phyloP scores from a whole-genome alignment of 2,888 invertebrate species.

The Tenthredo amoena region DNA sequence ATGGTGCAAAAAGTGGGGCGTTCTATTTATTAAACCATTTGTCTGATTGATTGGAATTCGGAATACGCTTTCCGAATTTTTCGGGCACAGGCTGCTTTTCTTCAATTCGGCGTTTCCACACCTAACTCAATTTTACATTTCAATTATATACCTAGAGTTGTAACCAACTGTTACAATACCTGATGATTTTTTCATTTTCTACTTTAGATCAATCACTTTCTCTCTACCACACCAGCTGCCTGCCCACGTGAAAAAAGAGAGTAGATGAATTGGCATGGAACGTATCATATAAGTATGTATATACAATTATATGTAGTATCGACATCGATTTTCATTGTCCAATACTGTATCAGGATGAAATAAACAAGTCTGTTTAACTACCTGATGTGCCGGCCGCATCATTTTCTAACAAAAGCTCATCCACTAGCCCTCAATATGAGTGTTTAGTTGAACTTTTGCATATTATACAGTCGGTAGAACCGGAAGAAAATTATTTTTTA shows the following conservation, averaged over 20 bases:
- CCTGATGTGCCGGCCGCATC: background rate
- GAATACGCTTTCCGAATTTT: too few relatives aligned
- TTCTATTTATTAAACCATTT: too few relatives aligned
- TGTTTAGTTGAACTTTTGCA: slow-evolving; percentile 9
- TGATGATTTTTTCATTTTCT: background rate
- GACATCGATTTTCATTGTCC: background rate
- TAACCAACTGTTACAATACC: background rate
- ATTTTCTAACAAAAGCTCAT: slow-evolving; percentile 1
- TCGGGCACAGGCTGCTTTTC: too few relatives aligned
- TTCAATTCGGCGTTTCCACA: too few relatives aligned
- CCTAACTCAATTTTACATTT: too few relatives aligned
- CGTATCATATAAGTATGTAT: background rate
- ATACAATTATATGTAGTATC: background rate
- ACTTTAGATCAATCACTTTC: background rate
- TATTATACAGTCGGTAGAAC: background rate
- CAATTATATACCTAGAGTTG: too few relatives aligned
- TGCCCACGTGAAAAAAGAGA: background rate
- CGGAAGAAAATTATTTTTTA: background rate
- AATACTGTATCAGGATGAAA: slow-evolving; percentile 1
- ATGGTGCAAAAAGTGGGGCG: background rate
- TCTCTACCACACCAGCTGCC: background rate
- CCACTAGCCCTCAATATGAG: slow-evolving; percentile 17
- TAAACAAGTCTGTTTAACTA: background rate
- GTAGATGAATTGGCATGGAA: background rate
- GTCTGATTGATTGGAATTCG: too few relatives aligned